These are phyloP conservation scores for Chionoecetes opilio DNA, from an alignment of 1,140 invertebrate genomes.

Conservation along the genomic window DNA sequence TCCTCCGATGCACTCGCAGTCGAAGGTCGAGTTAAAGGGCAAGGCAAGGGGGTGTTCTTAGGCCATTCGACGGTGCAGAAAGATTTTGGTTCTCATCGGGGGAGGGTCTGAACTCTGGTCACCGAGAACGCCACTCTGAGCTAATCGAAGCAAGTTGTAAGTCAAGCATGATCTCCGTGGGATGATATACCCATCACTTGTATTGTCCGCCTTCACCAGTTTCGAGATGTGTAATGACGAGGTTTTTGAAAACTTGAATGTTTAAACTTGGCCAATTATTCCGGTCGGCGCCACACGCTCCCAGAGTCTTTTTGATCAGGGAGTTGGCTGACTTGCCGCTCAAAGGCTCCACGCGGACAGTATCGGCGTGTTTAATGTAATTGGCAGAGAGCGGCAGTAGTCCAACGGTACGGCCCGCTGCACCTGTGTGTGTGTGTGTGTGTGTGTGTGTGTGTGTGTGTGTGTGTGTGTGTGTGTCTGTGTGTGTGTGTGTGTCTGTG, in stretches of 20 bases:
- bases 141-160: too few relatives aligned
- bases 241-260: neutral
- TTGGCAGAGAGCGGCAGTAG: neutral
- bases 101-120: too few relatives aligned
- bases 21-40: too few relatives aligned
- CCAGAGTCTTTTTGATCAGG: slow-evolving; percentile 30
- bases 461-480: neutral
- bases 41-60: too few relatives aligned
- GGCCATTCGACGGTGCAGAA: too few relatives aligned
- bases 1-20: too few relatives aligned
- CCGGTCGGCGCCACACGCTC: neutral
- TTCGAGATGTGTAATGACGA: neutral
- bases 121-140: too few relatives aligned
- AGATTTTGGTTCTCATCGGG: too few relatives aligned
- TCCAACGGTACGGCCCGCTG: neutral
- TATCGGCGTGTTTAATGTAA: neutral
- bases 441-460: slow-evolving; percentile 56
- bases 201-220: neutral
- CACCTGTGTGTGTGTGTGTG: slow-evolving; percentile 32
- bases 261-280: slow-evolving; percentile 55
- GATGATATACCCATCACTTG: too few relatives aligned
- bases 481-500: neutral
- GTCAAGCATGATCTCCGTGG: too few relatives aligned
- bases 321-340: neutral
- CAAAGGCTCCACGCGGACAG: neutral